A percentile compares a stretch with the other conserved stretches of the same genome.
Conservation (phyloP, 2,888 invertebrate genomes). For the Tineola bisselliella region DNA sequence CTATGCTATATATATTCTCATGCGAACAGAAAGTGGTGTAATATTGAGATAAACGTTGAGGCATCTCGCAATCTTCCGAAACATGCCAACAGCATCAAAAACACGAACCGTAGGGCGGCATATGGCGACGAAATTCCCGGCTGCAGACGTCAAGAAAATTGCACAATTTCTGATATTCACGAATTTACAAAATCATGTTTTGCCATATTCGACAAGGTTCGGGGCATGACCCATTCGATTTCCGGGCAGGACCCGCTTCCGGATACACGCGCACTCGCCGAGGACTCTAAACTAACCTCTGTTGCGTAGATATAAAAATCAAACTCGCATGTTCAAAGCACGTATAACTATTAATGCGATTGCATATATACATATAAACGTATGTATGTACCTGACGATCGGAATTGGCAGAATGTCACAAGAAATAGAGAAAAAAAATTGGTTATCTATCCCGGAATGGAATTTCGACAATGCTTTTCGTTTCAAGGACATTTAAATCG, state of each 20-base stretch:
- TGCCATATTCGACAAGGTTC: conserved; percentile 6
- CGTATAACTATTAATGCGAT: not conserved
- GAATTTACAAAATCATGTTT: not conserved
- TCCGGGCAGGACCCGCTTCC: conserved; percentile 14
- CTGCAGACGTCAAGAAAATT: conserved; percentile 8
- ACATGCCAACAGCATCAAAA: not conserved
- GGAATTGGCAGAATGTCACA: conserved; percentile 4
- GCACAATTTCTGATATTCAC: conserved; percentile 4
- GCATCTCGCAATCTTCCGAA: not conserved
- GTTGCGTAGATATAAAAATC: not conserved
- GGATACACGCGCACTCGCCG: not conserved
- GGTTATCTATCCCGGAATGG: conserved; percentile 2
- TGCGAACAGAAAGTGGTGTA: no score
- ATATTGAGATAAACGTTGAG: no score
- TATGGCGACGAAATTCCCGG: not conserved
- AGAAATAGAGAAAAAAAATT: not conserved
- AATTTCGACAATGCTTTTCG: conserved; percentile 1
- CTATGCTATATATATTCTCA: no score
- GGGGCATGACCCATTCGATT: conserved; percentile 18
- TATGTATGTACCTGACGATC: not conserved
- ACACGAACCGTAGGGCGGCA: not conserved
- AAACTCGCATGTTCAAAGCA: not conserved
- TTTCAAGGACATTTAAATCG: not conserved
- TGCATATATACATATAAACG: not conserved
- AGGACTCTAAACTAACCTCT: not conserved